Conservation (phyloP, 2,888 invertebrate species). For the Candidula unifasciata region DNA sequence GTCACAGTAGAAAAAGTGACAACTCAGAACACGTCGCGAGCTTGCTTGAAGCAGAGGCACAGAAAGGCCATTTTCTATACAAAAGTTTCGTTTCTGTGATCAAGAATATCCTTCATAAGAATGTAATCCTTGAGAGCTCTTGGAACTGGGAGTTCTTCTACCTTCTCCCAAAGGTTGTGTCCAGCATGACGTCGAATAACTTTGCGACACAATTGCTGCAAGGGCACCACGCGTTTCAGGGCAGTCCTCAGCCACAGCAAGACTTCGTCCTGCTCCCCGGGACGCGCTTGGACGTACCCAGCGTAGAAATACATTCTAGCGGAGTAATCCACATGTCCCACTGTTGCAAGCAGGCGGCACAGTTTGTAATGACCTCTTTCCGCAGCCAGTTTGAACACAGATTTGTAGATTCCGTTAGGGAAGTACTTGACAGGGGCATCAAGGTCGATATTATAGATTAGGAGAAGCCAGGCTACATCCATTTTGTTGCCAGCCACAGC, state of each 20-base stretch:
- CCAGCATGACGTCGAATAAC: conserved; percentile 74
- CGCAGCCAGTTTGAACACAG: conserved; percentile 74
- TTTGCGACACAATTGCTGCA: conserved; percentile 75
- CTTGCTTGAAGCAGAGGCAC: not conserved
- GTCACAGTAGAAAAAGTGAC: not conserved
- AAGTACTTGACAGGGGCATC: conserved; percentile 76
- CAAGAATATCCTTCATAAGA: conserved; percentile 71
- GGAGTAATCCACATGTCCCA: conserved; percentile 73
- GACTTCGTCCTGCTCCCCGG: conserved; percentile 69
- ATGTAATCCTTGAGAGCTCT: conserved; percentile 75
- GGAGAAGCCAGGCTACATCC: conserved; percentile 74
- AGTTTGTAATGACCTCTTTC: conserved; percentile 76
- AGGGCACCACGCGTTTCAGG: conserved; percentile 72
- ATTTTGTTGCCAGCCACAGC: conserved; percentile 76
- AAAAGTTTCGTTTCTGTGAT: conserved; percentile 52
- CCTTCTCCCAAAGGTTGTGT: conserved; percentile 72
- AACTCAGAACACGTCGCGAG: no score
- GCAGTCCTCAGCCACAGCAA: conserved; percentile 71
- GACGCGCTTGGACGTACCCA: conserved; percentile 69
- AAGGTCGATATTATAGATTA: conserved; percentile 76
- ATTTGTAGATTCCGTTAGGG: conserved; percentile 74
- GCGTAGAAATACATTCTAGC: conserved; percentile 70
- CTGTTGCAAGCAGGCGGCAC: conserved; percentile 73
- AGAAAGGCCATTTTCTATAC: conserved; percentile 32
- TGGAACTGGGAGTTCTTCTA: conserved; percentile 72